Evolutionary conservation across 2,113 vertebrate genomes (phyloP), one percentile per base, ranked within the genome.

Genomic region (Anser brachyrhynchus): DNA sequence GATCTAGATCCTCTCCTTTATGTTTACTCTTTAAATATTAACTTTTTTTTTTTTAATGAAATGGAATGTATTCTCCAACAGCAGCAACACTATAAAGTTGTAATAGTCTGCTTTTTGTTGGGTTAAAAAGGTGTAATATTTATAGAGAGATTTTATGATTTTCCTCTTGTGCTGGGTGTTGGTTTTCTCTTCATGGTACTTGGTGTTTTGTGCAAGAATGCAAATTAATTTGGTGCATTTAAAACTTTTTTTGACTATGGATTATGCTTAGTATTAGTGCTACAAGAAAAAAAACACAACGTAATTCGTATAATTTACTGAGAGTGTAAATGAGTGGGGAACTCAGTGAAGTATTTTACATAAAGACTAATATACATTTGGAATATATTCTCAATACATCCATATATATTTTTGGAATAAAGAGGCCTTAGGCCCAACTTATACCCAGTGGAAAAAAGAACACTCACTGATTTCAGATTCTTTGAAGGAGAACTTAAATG

Each of bases 401-500:
- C 3, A 7, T n/a, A 18, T 12, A 3, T 19, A 10, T 55, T 44
- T 67, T 77, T 49, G 33, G 12, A 31, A 67, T 13, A 57, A 54
- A 13, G 0, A 58, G n/a, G 10, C 13, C 31, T 65, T 19, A 29
- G 7, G 5, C 61, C 28, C 13, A n/a, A 0, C n/a, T 41, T 39
- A 11, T 17, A 54, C 16, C 16, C 15, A 2, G 3, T 49, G 66
- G 61, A 61, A 85, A 91, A 87, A 58, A 39, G 11, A 39, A 39
- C 23, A n/a, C 58, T 54, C 18, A 14, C 35, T 55, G 72, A 74
- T 84, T 83, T 83, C 79, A 83, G 75, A 80, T 26, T 25, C 31
- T 75, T 62, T 92, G 58, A 65, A 93, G 82, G 71, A 93, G 88
- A 95, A 18, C 10, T 72, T 76, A 84, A 81, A 86, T 91, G 58